Base-by-base conservation (phyloP, 2,888 invertebrate species). In the Xanthorhoe spadicearia region DNA sequence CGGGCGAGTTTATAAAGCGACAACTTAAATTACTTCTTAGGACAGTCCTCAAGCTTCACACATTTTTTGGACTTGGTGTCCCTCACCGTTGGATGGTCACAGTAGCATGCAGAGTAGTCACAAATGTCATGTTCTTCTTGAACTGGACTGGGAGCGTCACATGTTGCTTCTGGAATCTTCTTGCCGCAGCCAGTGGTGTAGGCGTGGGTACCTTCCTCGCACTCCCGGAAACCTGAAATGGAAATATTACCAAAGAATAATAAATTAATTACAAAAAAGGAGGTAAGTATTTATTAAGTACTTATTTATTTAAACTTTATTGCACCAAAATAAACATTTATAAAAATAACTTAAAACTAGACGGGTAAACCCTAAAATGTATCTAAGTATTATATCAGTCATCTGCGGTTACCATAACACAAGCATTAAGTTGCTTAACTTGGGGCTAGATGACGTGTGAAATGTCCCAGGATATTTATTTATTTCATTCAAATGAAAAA, bases 81-180 rank as follows among this genome's bases (percentile, higher is more conserved):
- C 13, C 87, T 77, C 1, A 89, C 83, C 0, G 83, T 88, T 0
- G 84, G 86, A 0, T 76, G 7, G 52, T 83, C 78, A 55, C 89
- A 89, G 70, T 87, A 84, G 55, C 89, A 89, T 0, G 78, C 74
- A 0, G 87, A 78, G 68, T 66, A 86, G 68, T 85, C 85, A 50
- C 86, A 86, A 23, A 84, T 28, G 0, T 1, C 23, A 0, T 15
- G 55, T 6, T 65, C 55, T 0, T 74, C 74, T 0, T 55, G 1
- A 0, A 69, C 71, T 0, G 88, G 88, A 2, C 79, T 66, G 0
- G 87, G 88, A 1, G 82, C 69, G 0, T 81, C 80, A 62, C 90
- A 90, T 0, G 85, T 87, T 0, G 89, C 61, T 61, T 90, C 87
- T 0, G 85, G 86, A 0, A 60, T 78, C 35, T 71, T 35, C 0